phyloP scores from a whole-genome alignment of 2,888 invertebrate species.

The Coelinius sp. region DNA sequence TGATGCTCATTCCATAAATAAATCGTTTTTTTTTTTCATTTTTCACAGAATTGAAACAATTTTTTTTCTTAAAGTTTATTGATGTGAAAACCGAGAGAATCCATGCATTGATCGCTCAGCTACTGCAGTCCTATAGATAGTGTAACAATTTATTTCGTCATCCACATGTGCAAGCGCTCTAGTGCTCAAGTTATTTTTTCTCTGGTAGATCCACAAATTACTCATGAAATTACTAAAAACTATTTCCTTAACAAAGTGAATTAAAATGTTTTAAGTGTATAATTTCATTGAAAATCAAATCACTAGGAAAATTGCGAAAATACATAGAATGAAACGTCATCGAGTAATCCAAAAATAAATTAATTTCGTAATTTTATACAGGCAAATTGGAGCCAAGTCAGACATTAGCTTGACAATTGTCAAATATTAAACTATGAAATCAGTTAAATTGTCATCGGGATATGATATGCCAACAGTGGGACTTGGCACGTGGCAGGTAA shows the following conservation, averaged over 20 bases:
- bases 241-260: no score
- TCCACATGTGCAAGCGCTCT: slow-evolving; percentile 23
- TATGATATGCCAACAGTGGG: slow-evolving; percentile 80
- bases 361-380: slow-evolving; percentile 48
- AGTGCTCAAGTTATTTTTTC: not conserved
- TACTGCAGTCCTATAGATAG: not conserved
- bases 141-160: not conserved
- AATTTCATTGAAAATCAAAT: not conserved
- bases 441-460: slow-evolving; percentile 66
- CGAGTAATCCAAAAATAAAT: slow-evolving; percentile 43
- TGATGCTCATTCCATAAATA: no score
- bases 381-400: slow-evolving; percentile 27
- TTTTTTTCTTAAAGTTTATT: no score
- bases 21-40: no score
- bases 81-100: no score
- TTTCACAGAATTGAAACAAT: no score
- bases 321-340: slow-evolving; percentile 3
- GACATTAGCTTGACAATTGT: slow-evolving; percentile 6
- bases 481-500: slow-evolving; percentile 82
- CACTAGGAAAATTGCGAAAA: not conserved
- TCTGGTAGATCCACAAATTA: not conserved
- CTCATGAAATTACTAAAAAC: not conserved
- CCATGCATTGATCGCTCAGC: slow-evolving; percentile 7
- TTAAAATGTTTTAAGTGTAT: no score
- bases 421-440: slow-evolving; percentile 51